These are phyloP conservation scores for Oreocharis arfaki DNA, from an alignment of 2,113 vertebrate species.

Conservation along the genomic window DNA sequence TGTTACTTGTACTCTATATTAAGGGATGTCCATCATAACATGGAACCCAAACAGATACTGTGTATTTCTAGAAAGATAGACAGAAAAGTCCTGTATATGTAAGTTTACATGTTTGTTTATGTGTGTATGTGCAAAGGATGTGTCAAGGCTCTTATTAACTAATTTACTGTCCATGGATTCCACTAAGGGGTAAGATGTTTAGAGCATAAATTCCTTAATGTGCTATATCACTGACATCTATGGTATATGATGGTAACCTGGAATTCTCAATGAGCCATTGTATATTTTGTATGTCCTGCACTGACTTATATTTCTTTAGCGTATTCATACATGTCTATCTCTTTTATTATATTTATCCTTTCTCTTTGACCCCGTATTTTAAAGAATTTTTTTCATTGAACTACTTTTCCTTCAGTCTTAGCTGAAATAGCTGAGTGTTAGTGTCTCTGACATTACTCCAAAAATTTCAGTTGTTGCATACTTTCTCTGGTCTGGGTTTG, in stretches of 20 bases:
- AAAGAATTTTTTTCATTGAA: neutral
- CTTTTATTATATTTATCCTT: neutral
- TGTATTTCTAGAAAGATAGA: neutral
- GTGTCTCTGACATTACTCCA: neutral
- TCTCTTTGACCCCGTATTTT: neutral
- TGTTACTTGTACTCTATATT: fast-evolving
- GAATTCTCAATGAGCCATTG: neutral
- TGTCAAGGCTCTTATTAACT: neutral
- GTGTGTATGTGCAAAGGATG: neutral
- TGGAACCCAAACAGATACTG: neutral
- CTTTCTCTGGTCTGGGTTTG: neutral
- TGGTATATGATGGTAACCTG: neutral
- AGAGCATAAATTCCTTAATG: neutral
- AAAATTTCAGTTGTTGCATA: neutral
- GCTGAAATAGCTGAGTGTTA: neutral
- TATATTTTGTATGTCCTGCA: neutral
- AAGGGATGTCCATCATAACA: neutral
- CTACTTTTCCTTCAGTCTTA: neutral
- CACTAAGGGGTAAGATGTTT: too few species aligned
- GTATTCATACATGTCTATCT: fast-evolving
- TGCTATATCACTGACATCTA: neutral
- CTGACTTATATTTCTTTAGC: neutral
- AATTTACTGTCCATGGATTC: neutral
- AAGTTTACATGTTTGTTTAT: neutral
- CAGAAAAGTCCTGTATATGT: neutral